Evolutionary conservation across 2,888 invertebrate genomes (phyloP), one percentile per base, ranked within the genome.

Genomic region (Leucophora obtusa): DNA sequence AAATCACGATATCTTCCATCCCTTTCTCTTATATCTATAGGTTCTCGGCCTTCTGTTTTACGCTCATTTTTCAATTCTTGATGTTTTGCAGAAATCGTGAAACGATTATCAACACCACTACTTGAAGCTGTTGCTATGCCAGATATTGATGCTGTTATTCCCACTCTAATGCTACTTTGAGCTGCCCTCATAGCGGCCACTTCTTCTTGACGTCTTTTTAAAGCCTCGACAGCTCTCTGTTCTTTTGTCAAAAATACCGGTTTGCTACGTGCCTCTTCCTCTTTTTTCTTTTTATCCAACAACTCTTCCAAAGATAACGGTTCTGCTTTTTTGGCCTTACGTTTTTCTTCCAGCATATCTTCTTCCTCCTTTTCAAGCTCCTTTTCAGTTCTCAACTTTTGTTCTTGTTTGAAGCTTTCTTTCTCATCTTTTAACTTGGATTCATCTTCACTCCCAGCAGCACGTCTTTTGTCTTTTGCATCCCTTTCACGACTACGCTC

Each of bases 181-280:
- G 92, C 92, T 72, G 94, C 95, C 83, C 95, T 93, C 84, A 97
- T 92, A 15, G 93, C 94, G 47, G 96, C 96, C 0, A 97, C 95
- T 91, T 98, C 96, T 87, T 97, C 96, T 86, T 97, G 96, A 0
- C 99, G 93, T 65, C 96, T 93, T 87, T 96, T 95, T 15, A 99
- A 86, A 0, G 99, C 99, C 86, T 97, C 93, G 0, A 94, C 95
- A 0, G 95, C 96, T 85, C 99, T 92, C 89, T 99, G 97, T 89
- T 98, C 98, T 92, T 98, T 99, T 0, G 97, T 96, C 47, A 99
- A 91, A 89, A 99, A 99, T 35, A 98, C 97, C 0, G 99, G 99
- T 92, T 98, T 99, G 85, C 97, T 96, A 66, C 96, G 93, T 1
- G 96, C 97, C 86, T 96, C 96, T 89, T 98, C 98, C 88, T 98